Evolutionary conservation across 1,140 invertebrate species (phyloP), one percentile per base, ranked within the genome.

Genomic region (Drosophila prosaltans): DNA sequence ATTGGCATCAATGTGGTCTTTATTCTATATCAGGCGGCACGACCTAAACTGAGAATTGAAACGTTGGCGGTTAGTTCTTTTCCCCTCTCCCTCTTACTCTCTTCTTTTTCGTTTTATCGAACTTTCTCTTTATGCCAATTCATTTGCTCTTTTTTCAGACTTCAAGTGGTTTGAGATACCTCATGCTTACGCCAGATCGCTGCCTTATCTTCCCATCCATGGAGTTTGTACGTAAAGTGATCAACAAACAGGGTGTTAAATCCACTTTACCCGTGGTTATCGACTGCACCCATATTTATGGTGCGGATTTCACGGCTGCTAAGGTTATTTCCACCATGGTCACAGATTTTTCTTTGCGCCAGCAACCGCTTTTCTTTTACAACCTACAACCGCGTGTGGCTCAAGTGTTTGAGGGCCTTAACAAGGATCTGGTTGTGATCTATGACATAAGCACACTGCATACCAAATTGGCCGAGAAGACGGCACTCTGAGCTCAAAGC

Each of bases 131-230:
- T 24, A 40, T 36, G 3, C 96, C 11, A n/a, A 7, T 3, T 24
- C 8, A 54, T 58, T 55, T 8, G 16, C 24, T 8, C 36, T 16
- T 93, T 93, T n/a, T 93, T 16, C 16, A 96, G 96, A 95, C 95
- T 65, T 92, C 93, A 32, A 93, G 92, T 24, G 95, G 95, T 21
- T 93, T 95, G 7, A 95, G 96, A 69, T 97, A 97, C 88, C 92
- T 97, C n/a, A 95, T 97, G 93, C 92, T 98, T 26, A 97, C 96
- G 0, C 96, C 97, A 8, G 96, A 97, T 91, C 94, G 97, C 63
- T 97, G 97, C 83, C 93, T 98, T 0, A 97, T 97, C 83, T 98
- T 98, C 92, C 97, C 97, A 1, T 97, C 96, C 0, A 96, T 97
- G 65, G 97, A 98, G 91, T 98, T 97, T 92, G 95, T 98, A 59